phyloP scores from a whole-genome alignment of 2,113 vertebrate genomes.

The Dicentrarchus labrax region DNA sequence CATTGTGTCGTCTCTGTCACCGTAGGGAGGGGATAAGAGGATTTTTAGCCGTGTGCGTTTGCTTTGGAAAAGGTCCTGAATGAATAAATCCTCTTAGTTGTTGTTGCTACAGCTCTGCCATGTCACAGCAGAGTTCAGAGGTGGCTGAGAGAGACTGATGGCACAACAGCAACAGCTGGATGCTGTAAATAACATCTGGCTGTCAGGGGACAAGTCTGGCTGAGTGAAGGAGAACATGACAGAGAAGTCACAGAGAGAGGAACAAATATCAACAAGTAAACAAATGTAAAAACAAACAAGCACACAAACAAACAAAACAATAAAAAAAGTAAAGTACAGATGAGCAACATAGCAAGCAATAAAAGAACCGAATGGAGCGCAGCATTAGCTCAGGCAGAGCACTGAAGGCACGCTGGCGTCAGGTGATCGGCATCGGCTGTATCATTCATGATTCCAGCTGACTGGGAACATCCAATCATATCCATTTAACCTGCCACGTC shows the following conservation, averaged over 20 bases:
- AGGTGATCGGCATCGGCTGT: not conserved
- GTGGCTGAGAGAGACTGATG: conserved; percentile 2
- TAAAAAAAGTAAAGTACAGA: not conserved
- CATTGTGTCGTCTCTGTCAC: not conserved
- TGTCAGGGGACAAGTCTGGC: not conserved
- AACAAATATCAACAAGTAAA: not conserved
- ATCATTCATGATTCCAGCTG: not conserved
- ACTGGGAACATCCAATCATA: not conserved
- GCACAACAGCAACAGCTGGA: conserved; percentile 34
- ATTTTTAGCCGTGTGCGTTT: conserved; percentile 32
- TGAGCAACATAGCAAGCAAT: not conserved
- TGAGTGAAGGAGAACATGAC: not conserved
- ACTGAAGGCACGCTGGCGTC: no score
- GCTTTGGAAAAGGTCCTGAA: conserved; percentile 43
- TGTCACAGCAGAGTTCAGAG: conserved; percentile 35
- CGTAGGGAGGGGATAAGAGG: conserved; percentile 2
- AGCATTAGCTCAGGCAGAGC: not conserved
- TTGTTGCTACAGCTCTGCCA: conserved; percentile 31
- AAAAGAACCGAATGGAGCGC: not conserved
- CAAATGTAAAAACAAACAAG: not conserved
- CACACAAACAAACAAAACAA: not conserved
- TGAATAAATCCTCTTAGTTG: conserved; percentile 53
- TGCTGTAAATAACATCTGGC: conserved; percentile 56
- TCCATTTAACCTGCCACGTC: not conserved
- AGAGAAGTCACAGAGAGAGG: not conserved